These are phyloP conservation scores for Anguilla megastoma DNA, from an alignment of 2,797 vertebrate genomes.

Conservation along the genomic window DNA sequence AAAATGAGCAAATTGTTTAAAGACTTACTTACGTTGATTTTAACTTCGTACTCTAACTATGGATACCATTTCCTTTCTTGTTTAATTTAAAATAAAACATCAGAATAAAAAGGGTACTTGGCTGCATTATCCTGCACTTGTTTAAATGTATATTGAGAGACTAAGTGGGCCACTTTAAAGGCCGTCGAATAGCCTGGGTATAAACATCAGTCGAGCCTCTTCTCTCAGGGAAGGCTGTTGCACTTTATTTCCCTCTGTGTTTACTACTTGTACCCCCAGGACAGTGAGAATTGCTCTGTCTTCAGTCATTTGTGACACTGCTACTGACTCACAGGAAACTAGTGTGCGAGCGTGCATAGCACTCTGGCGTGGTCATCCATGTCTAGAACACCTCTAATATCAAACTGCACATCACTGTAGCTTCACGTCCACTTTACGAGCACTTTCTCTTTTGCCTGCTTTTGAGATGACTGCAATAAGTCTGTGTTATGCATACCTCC, in stretches of 20 bases:
- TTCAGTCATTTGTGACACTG: conserved; percentile 10
- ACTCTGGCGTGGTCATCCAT: not conserved
- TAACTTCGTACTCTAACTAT: not conserved
- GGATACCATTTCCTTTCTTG: not conserved
- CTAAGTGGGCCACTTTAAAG: not conserved
- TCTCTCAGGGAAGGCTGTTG: not conserved
- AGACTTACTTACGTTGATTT: not conserved
- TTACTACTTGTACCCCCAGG: conserved; percentile 6
- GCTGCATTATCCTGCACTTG: not conserved
- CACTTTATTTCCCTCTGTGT: not conserved
- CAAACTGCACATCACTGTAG: not conserved
- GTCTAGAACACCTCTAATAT: not conserved
- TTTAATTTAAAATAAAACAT: not conserved
- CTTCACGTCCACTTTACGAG: not conserved
- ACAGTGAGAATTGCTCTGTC: not conserved
- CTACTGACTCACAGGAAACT: conserved; percentile 14
- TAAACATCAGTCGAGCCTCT: conserved; percentile 1
- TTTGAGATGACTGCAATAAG: not conserved
- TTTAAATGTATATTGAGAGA: not conserved
- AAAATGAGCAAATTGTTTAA: not conserved
- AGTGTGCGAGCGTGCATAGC: conserved; percentile 21
- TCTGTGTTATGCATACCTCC: not conserved
- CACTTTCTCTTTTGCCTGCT: not conserved
- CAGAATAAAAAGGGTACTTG: not conserved
- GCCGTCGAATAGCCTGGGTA: not conserved